Conservation (phyloP, 2,113 vertebrate genomes). For the Raphicerus campestris region DNA sequence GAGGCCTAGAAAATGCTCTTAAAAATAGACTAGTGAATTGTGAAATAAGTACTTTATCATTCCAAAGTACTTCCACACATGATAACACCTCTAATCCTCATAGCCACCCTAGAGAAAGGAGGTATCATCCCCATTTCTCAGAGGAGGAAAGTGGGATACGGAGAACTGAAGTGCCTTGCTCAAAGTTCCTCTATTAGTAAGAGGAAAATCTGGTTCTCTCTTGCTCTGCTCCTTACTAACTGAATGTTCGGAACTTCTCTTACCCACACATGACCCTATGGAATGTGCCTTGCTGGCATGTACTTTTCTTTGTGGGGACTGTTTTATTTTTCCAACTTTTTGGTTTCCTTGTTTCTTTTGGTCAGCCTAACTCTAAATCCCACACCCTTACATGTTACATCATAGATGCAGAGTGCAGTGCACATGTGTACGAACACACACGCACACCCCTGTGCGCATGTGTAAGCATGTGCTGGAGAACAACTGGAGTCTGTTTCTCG, state of each 20-base stretch:
- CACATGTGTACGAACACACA: rapidly evolving
- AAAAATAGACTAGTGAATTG: not conserved
- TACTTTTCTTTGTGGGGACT: not conserved
- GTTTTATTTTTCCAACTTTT: not conserved
- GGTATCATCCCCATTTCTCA: not conserved
- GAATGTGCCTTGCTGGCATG: not conserved
- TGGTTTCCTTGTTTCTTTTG: not conserved
- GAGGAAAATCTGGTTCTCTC: not conserved
- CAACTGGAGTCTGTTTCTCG: not conserved
- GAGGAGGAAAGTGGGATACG: not conserved
- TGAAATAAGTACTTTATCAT: not conserved
- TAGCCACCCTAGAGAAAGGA: not conserved
- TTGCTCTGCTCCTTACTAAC: not conserved
- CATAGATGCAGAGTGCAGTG: not conserved
- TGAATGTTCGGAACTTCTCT: not conserved
- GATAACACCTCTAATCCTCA: not conserved
- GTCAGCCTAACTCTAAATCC: not conserved
- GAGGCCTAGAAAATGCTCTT: slow-evolving; percentile 3
- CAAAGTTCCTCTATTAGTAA: not conserved
- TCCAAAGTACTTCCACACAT: not conserved
- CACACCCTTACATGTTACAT: not conserved
- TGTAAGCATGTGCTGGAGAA: not conserved
- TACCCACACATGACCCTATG: rapidly evolving
- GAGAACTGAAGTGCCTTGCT: not conserved
- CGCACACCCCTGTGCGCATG: too few relatives aligned